These are phyloP conservation scores for Perognathus longimembris DNA, from an alignment of 2,113 vertebrate species.

Conservation along the genomic window DNA sequence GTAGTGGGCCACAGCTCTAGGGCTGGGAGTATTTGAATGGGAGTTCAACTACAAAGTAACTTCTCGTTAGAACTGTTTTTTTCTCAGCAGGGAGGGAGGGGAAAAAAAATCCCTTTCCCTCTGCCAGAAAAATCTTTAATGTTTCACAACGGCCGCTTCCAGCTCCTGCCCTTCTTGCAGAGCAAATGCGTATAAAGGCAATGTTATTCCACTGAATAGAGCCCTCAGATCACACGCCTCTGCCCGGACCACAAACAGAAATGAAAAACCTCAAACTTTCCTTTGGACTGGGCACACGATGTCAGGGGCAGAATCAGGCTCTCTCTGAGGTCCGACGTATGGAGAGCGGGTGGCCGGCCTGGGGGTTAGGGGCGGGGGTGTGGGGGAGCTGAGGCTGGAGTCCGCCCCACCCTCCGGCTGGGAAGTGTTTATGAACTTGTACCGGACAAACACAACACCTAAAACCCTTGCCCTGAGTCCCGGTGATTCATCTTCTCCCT, in stretches of 20 bases:
- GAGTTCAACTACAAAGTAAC: conserved; percentile 79
- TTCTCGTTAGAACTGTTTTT: conserved; percentile 80
- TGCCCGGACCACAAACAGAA: conserved; percentile 87
- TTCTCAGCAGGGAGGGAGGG: conserved; percentile 82
- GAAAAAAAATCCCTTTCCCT: conserved; percentile 75
- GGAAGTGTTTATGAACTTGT: conserved; percentile 84
- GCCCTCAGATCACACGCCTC: conserved; percentile 84
- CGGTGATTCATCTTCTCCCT: conserved; percentile 88
- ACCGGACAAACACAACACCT: conserved; percentile 87
- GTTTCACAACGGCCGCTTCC: conserved; percentile 87
- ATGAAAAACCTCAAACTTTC: conserved; percentile 87
- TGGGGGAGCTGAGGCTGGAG: too few relatives aligned
- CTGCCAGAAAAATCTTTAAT: conserved; percentile 87
- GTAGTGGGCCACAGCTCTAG: conserved; percentile 59
- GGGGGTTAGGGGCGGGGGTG: too few relatives aligned
- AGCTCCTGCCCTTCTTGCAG: conserved; percentile 85
- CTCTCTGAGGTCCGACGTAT: conserved; percentile 64
- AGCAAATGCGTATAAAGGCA: conserved; percentile 86
- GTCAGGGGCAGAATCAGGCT: conserved; percentile 72
- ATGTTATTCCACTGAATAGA: conserved; percentile 87
- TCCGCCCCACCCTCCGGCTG: neutral
- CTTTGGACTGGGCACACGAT: conserved; percentile 64
- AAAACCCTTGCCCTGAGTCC: conserved; percentile 74
- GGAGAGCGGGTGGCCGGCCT: conserved; percentile 78
- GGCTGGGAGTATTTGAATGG: conserved; percentile 73